These are phyloP conservation scores for Machimus rusticus DNA, from an alignment of 2,888 invertebrate genomes.

Conservation along the genomic window DNA sequence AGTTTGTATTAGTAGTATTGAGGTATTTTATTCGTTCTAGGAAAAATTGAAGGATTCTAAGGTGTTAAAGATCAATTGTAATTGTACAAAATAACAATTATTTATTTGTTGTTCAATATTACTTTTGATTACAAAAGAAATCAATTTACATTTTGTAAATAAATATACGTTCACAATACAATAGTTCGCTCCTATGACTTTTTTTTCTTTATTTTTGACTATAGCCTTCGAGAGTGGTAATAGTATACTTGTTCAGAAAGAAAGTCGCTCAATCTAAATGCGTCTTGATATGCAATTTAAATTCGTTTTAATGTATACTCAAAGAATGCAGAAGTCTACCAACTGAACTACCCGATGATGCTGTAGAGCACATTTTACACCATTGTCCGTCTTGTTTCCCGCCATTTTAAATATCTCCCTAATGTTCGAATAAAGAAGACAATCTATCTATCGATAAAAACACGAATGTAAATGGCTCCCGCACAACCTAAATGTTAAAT, in stretches of 20 bases:
- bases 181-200: conserved; percentile 9
- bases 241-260: conserved; percentile 9
- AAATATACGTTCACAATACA: conserved; percentile 20
- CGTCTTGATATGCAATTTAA: conserved; percentile 30
- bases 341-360: neutral
- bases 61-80: neutral
- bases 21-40: neutral
- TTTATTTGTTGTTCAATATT: conserved; percentile 28
- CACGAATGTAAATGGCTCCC: neutral
- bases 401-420: neutral
- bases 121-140: conserved; percentile 37
- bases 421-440: neutral
- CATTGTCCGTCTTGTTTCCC: neutral
- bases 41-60: neutral
- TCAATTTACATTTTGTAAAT: conserved; percentile 29
- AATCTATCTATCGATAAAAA: neutral
- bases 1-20: neutral
- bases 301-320: conserved; percentile 22
- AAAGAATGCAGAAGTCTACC: neutral
- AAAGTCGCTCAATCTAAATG: neutral
- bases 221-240: conserved; percentile 32
- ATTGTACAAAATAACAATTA: conserved; percentile 33
- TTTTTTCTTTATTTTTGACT: conserved; percentile 3
- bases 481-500: neutral
- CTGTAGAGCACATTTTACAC: neutral